Conservation (phyloP, 2,113 vertebrate species). For the Equus quagga region DNA sequence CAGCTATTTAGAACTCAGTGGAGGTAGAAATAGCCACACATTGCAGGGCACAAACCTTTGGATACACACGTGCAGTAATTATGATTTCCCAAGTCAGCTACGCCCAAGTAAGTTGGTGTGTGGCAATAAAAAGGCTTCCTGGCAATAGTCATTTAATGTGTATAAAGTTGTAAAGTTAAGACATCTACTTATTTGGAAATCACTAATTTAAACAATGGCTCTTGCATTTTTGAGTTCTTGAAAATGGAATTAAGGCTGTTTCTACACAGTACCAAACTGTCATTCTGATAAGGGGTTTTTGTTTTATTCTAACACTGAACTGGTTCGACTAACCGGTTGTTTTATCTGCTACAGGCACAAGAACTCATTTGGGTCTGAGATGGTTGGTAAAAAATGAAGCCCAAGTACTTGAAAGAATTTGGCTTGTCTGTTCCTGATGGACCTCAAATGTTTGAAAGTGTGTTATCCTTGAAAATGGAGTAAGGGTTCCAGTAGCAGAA, state of each 20-base stretch:
- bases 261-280: neutral
- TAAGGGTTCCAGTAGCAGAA: neutral
- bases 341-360: neutral
- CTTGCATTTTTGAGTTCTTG: slow-evolving; percentile 26
- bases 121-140: slow-evolving; percentile 14
- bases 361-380: neutral
- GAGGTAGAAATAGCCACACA: neutral
- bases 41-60: neutral
- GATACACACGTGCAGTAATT: neutral
- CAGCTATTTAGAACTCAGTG: slow-evolving; percentile 1
- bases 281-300: neutral
- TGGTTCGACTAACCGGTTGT: neutral
- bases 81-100: neutral
- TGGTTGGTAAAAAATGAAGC: neutral
- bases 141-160: neutral
- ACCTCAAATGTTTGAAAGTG: slow-evolving; percentile 11
- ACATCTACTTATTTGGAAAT: neutral
- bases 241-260: slow-evolving; percentile 23
- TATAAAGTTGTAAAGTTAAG: neutral
- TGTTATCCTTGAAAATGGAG: neutral
- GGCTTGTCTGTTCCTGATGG: neutral
- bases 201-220: neutral
- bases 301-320: neutral
- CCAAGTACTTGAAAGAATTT: slow-evolving; percentile 29
- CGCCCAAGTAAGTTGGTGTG: neutral